Conservation (phyloP, 1,140 invertebrate genomes). For the Musca vetustissima region DNA sequence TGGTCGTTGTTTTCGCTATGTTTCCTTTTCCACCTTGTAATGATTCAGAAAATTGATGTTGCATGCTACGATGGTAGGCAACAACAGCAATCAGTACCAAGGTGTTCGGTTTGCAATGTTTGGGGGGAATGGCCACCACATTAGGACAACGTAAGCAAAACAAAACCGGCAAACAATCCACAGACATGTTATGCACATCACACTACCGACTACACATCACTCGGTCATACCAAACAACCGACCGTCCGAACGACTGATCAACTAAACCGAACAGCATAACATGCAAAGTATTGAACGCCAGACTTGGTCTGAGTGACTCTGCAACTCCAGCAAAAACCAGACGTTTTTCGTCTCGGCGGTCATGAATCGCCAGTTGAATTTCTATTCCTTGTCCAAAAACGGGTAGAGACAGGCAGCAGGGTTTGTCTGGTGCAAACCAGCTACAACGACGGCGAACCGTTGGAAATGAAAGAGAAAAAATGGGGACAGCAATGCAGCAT, state of each 20-base stretch:
- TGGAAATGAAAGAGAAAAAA: constrained; percentile 1
- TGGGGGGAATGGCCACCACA: background rate
- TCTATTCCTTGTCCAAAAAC: background rate
- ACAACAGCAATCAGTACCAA: background rate
- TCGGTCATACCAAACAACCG: no score
- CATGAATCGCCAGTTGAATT: constrained; percentile 3
- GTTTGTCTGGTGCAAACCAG: no score
- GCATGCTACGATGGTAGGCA: constrained; percentile 28
- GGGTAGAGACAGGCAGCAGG: no score
- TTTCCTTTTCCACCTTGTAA: constrained; percentile 26
- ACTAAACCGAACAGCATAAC: no score
- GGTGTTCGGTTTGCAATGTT: background rate
- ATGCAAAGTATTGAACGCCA: no score
- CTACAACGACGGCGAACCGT: no score
- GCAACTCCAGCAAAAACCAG: constrained; percentile 15
- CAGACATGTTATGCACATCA: no score
- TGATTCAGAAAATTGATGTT: constrained; percentile 31
- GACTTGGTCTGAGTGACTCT: background rate
- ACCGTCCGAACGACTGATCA: no score
- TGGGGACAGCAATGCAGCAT: constrained; percentile 19
- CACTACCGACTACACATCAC: no score
- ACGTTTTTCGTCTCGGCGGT: constrained; percentile 10
- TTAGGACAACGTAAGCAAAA: constrained; percentile 8
- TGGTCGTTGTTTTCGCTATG: constrained; percentile 11
- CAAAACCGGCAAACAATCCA: constrained; percentile 12